Percentiles rank a stretch among this genome's conserved stretches.
Evolutionary conservation across 2,113 vertebrate genomes (phyloP).

Genomic region (Herpailurus yagouaroundi): DNA sequence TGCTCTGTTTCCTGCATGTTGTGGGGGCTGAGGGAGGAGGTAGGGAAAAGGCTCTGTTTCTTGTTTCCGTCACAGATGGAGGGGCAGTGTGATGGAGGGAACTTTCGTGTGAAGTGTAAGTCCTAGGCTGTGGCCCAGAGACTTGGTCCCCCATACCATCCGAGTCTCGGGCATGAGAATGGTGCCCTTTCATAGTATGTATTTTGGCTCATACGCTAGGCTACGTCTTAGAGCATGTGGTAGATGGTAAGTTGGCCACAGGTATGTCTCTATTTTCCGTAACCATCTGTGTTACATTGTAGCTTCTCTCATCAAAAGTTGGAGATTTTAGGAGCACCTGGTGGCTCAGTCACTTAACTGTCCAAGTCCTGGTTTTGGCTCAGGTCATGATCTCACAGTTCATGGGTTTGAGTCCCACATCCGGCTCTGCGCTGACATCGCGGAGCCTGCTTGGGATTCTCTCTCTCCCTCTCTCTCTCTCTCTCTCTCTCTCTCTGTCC

Average conservation of each 20-base stretch:
- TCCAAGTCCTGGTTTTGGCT: no score
- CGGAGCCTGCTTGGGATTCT: no score
- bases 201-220: not conserved
- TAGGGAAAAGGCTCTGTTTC: not conserved
- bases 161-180: not conserved
- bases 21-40: no score
- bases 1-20: no score
- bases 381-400: no score
- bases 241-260: not conserved
- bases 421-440: no score
- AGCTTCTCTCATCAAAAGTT: not conserved
- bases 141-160: no score
- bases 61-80: not conserved
- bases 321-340: not conserved
- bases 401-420: no score
- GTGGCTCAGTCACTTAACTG: no score
- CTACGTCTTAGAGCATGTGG: not conserved
- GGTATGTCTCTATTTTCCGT: not conserved
- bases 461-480: no score
- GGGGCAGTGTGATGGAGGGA: not conserved
- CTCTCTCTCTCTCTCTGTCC: no score
- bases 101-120: not conserved
- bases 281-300: not conserved
- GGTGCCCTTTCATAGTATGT: not conserved
- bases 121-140: not conserved